These are phyloP conservation scores for Oceanites oceanicus DNA, from an alignment of 2,113 vertebrate species.

Conservation along the genomic window DNA sequence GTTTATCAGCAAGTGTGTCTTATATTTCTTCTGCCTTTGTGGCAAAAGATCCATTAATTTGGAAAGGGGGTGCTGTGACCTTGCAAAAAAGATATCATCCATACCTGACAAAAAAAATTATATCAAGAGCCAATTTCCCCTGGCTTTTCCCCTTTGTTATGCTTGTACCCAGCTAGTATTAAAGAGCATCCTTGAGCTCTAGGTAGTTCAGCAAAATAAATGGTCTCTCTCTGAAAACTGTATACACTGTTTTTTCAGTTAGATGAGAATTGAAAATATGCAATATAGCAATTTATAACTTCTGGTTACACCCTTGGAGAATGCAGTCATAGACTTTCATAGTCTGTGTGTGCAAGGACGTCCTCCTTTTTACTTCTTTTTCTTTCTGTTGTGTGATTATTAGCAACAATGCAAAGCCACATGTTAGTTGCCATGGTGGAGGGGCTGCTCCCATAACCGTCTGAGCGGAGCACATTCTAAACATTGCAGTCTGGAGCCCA, in stretches of 20 bases:
- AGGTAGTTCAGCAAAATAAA: neutral
- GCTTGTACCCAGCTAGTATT: neutral
- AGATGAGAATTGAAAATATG: neutral
- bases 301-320: neutral
- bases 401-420: slow-evolving; percentile 25
- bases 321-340: neutral
- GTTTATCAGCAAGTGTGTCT: neutral
- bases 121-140: neutral
- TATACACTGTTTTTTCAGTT: neutral
- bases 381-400: slow-evolving; percentile 4
- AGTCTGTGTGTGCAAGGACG: neutral
- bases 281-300: neutral
- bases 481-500: neutral
- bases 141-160: neutral
- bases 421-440: neutral
- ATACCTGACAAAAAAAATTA: neutral
- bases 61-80: neutral
- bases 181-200: neutral
- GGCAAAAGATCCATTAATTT: neutral
- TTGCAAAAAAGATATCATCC: neutral
- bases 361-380: slow-evolving; percentile 8
- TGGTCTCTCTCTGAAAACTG: neutral
- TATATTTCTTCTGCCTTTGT: neutral
- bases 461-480: slow-evolving; percentile 56
- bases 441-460: slow-evolving; percentile 22